phyloP scores from a whole-genome alignment of 2,888 invertebrate genomes.

The Glaucopsyche alexis region DNA sequence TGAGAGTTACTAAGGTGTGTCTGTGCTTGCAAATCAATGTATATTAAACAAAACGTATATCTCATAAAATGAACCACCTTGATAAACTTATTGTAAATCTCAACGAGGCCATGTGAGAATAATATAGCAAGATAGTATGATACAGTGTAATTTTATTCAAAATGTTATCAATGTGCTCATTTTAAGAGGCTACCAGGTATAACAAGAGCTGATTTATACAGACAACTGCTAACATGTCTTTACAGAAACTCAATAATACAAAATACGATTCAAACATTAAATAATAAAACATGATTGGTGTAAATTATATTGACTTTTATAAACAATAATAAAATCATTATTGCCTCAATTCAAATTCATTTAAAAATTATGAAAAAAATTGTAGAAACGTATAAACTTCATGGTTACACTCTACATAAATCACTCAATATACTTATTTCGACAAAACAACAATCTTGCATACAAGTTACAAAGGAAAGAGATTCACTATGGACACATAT shows the following conservation, averaged over 20 bases:
- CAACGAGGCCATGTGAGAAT: background rate
- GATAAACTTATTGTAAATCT: conserved; percentile 37
- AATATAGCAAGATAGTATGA: background rate
- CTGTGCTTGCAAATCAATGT: conserved; percentile 51
- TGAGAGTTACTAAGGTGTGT: conserved; percentile 42
- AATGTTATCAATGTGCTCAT: conserved; percentile 8
- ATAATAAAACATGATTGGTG: background rate
- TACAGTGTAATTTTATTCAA: background rate
- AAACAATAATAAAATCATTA: background rate
- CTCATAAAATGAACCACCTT: conserved; percentile 40
- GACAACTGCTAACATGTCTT: background rate
- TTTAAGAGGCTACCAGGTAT: background rate
- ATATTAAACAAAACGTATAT: conserved; percentile 33
- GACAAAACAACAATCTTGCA: background rate
- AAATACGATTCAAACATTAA: background rate
- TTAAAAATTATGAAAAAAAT: background rate
- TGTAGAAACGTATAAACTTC: background rate
- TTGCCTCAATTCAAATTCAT: background rate
- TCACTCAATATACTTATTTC: conserved; percentile 1
- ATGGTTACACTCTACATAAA: background rate
- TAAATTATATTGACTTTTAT: background rate
- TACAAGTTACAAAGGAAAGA: conserved; percentile 11
- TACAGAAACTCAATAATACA: no score
- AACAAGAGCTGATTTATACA: conserved; percentile 1
- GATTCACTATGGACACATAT: conserved; percentile 19